These are phyloP conservation scores for Polyploca ridens DNA, from an alignment of 2,888 invertebrate species.

Conservation along the genomic window DNA sequence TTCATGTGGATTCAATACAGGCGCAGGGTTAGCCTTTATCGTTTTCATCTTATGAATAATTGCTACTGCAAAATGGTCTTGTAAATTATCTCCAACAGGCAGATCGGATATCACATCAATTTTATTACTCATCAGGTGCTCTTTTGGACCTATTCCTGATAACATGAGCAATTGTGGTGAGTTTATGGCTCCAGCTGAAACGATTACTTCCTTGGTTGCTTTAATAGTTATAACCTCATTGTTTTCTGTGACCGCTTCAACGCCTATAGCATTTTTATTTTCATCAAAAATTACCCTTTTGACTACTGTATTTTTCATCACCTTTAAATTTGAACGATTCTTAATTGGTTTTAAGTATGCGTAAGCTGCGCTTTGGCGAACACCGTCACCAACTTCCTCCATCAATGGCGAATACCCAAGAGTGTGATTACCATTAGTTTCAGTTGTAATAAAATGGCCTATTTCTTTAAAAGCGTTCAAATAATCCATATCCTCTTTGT, in stretches of 20 bases:
- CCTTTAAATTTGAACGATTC: constrained; percentile 40
- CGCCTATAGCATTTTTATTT: constrained; percentile 46
- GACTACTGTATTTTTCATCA: constrained; percentile 46
- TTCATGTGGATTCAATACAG: constrained; percentile 20
- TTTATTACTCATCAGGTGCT: constrained; percentile 39
- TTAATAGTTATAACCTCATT: constrained; percentile 31
- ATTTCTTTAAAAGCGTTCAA: constrained; percentile 60
- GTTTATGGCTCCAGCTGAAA: constrained; percentile 53
- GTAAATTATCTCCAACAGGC: constrained; percentile 52
- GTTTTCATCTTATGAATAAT: constrained; percentile 27
- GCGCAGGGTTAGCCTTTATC: constrained; percentile 9
- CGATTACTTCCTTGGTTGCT: constrained; percentile 49
- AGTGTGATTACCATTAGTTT: constrained; percentile 50
- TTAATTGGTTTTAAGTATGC: constrained; percentile 40
- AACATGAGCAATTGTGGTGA: constrained; percentile 53
- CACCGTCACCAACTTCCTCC: constrained; percentile 30
- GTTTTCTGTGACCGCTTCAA: constrained; percentile 31
- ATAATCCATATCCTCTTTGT: constrained; percentile 27
- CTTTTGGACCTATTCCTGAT: constrained; percentile 54
- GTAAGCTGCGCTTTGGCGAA: constrained; percentile 44
- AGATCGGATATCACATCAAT: constrained; percentile 46
- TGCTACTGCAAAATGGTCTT: constrained; percentile 40
- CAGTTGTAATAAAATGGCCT: constrained; percentile 55
- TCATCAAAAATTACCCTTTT: constrained; percentile 49
- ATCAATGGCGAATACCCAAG: constrained; percentile 44